Percentiles rank a stretch among this genome's conserved stretches.
phyloP scores from a whole-genome alignment of 2,113 vertebrate genomes.

The Lichenostomus cassidix region DNA sequence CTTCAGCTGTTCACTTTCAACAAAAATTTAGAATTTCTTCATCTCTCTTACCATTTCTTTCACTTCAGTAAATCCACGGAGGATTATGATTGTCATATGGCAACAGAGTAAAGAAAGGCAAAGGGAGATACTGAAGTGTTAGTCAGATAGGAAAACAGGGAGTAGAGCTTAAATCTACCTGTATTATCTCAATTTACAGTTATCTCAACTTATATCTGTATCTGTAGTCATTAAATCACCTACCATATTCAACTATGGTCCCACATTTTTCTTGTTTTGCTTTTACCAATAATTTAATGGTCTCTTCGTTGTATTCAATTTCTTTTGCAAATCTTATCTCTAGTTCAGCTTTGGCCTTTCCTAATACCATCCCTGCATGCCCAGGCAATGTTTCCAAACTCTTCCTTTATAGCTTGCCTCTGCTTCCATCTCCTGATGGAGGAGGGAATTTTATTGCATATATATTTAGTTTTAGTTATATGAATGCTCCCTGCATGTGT shows the following conservation, averaged over 20 bases:
- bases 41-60: neutral
- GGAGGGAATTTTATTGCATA: neutral
- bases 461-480: neutral
- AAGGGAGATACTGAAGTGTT: neutral
- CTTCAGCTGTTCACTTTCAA: neutral
- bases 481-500: neutral
- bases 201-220: accelerated
- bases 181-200: no score
- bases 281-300: neutral
- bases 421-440: slow-evolving; percentile 41
- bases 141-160: neutral
- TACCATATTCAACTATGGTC: neutral
- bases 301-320: neutral
- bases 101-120: neutral
- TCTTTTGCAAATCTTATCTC: neutral
- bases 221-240: neutral
- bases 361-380: neutral
- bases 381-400: neutral
- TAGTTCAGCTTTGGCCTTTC: neutral
- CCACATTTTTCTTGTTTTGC: neutral
- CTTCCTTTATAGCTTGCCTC: neutral
- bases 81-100: neutral
- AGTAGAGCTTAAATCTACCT: neutral
- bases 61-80: neutral
- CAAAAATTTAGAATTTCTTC: neutral